Evolutionary conservation across 2,888 invertebrate genomes (phyloP).

Genomic region (Caenorhabditis sp.): DNA sequence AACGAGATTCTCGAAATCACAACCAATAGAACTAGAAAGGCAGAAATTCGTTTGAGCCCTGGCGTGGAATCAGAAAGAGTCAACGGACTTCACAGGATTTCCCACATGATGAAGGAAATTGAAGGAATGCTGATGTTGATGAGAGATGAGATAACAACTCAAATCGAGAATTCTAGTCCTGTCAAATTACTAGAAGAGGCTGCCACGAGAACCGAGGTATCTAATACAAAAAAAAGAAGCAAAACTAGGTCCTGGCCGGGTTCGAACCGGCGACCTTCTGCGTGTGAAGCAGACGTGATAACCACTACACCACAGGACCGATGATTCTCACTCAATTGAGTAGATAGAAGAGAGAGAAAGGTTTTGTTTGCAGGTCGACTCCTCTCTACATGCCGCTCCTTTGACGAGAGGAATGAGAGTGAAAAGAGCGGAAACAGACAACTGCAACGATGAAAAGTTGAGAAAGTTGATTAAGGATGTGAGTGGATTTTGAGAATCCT

Average conservation of each 20-base stretch:
- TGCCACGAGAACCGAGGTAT: constrained; percentile 40
- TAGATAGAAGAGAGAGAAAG: neutral
- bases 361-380: constrained; percentile 57
- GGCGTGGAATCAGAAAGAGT: constrained; percentile 22
- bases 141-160: constrained; percentile 43
- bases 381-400: constrained; percentile 41
- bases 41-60: constrained; percentile 63
- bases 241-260: constrained; percentile 73
- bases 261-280: constrained; percentile 81
- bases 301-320: constrained; percentile 79
- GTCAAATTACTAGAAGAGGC: constrained; percentile 42
- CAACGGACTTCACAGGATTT: constrained; percentile 48
- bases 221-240: neutral
- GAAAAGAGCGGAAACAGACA: constrained; percentile 61
- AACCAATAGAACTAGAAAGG: constrained; percentile 35
- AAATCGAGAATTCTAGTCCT: constrained; percentile 33
- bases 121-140: constrained; percentile 55
- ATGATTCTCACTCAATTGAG: neutral
- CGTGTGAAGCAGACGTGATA: constrained; percentile 81
- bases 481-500: neutral
- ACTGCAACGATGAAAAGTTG: constrained; percentile 70
- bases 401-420: constrained; percentile 45
- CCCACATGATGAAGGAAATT: constrained; percentile 55
- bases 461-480: constrained; percentile 62
- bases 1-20: constrained; percentile 48